These are phyloP conservation scores for Lerista edwardsae DNA, from an alignment of 2,797 vertebrate species.

Conservation along the genomic window DNA sequence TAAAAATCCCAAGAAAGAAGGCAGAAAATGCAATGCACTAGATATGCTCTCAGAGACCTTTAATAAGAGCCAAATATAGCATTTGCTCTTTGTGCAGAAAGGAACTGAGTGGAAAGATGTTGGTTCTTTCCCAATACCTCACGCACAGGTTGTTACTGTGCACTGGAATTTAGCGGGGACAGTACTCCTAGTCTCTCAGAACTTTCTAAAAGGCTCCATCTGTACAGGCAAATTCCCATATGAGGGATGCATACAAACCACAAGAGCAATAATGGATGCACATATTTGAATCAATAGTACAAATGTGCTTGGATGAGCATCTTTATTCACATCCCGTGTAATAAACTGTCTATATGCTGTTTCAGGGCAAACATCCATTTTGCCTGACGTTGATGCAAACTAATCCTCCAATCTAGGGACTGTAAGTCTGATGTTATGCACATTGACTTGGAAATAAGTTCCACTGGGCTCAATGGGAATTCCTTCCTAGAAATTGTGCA, in stretches of 20 bases:
- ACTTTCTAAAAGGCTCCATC: not conserved
- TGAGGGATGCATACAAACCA: no score
- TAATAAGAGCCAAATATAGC: no score
- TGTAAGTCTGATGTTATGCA: not conserved
- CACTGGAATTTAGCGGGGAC: not conserved
- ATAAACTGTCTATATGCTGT: not conserved
- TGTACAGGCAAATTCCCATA: not conserved
- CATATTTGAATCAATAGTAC: no score
- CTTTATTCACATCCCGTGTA: not conserved
- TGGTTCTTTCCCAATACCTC: not conserved
- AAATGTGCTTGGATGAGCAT: not conserved
- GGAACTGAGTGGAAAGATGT: no score
- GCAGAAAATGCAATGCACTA: no score
- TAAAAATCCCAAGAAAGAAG: no score
- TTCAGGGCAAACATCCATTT: not conserved
- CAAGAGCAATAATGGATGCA: no score
- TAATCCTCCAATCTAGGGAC: not conserved
- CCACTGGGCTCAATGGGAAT: not conserved
- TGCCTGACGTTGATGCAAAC: not conserved
- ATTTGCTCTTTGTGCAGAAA: no score
- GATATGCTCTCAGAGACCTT: no score
- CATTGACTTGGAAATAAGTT: not conserved
- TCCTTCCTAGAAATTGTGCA: not conserved
- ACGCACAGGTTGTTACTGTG: not conserved
- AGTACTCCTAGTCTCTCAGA: not conserved